These are phyloP conservation scores for Coptodon rendalli DNA, from an alignment of 2,113 vertebrate genomes.

Conservation along the genomic window DNA sequence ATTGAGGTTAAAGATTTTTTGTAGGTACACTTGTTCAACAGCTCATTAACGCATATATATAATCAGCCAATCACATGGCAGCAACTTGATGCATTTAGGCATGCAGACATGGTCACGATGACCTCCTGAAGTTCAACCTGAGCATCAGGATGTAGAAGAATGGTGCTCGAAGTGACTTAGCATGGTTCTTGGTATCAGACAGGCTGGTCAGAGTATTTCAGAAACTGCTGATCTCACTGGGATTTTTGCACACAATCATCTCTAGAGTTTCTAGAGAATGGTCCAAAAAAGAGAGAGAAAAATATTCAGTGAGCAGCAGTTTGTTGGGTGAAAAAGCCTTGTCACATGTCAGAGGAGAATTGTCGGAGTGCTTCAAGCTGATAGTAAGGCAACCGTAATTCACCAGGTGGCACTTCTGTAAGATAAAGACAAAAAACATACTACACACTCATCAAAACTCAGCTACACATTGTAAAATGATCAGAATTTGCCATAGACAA, in stretches of 20 bases:
- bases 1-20: neutral
- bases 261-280: accelerated
- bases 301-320: neutral
- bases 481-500: neutral
- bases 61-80: neutral
- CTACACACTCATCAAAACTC: neutral
- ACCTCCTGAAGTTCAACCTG: neutral
- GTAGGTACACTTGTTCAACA: neutral
- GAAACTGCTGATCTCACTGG: neutral
- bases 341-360: accelerated
- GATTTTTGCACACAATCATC: neutral
- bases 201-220: neutral
- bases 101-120: neutral
- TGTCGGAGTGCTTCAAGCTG: neutral
- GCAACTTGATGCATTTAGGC: neutral
- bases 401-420: neutral
- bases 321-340: neutral
- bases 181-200: neutral
- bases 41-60: accelerated
- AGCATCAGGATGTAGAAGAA: neutral
- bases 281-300: neutral
- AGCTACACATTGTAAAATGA: neutral
- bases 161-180: neutral
- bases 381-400: neutral
- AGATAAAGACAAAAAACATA: neutral